phyloP scores from a whole-genome alignment of 2,113 vertebrate genomes.

The Pelmatolapia mariae region DNA sequence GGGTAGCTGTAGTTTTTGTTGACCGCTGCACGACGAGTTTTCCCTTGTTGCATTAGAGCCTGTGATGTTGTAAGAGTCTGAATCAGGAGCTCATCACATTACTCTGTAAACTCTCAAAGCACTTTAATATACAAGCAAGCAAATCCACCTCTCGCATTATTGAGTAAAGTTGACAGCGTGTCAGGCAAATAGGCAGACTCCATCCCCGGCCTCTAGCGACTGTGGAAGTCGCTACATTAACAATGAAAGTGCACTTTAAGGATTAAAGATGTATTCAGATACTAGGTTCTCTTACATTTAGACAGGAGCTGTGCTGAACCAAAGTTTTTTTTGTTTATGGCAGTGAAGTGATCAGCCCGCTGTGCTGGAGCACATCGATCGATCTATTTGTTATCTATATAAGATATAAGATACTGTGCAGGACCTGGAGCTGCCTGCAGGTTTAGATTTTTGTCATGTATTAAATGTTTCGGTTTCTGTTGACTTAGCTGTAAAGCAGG shows the following conservation, averaged over 20 bases:
- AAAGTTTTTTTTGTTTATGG: fast-evolving
- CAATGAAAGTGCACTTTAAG: background rate
- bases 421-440: background rate
- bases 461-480: fast-evolving
- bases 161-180: fast-evolving
- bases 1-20: background rate
- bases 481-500: background rate
- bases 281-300: background rate
- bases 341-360: background rate
- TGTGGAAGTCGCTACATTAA: background rate
- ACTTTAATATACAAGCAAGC: fast-evolving
- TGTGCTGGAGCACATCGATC: background rate
- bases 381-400: fast-evolving
- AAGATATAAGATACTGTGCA: background rate
- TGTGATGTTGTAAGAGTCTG: background rate
- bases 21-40: fast-evolving
- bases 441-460: background rate
- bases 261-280: fast-evolving
- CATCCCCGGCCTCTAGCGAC: background rate
- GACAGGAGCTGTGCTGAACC: background rate
- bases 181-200: background rate
- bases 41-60: fast-evolving
- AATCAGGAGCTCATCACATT: fast-evolving
- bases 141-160: fast-evolving
- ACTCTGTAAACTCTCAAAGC: background rate